Evolutionary conservation across 2,888 invertebrate genomes (phyloP), one percentile per base, ranked within the genome.

Genomic region (Synergus japonicus): DNA sequence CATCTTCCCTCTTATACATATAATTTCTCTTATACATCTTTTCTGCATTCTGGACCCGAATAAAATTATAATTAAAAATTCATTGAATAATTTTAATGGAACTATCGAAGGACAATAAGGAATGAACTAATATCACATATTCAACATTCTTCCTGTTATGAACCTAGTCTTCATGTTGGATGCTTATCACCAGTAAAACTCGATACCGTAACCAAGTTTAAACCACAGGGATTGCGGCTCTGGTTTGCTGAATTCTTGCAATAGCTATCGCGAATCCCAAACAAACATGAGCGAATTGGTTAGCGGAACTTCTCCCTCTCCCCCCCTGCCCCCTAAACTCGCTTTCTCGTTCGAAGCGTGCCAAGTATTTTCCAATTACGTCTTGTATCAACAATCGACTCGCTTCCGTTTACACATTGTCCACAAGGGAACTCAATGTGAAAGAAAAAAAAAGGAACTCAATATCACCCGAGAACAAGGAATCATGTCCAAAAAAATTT

Each of bases 301-400:
- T 78, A 77, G 54, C 77, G 66, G 76, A 63, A 15, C 64, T 41
- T 18, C 41, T 63, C 44, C 22, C 44, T 46, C 64, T 12, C 29
- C 44, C 65, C 29, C 44, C 46, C 12, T 13, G 12, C 22, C 43
- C 43, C 15, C 49, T 18, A 29, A 43, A 63, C 15, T 76, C 69
- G 67, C 41, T 65, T 65, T 18, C 66, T 58, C 64, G 79, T 67
- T 76, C 84, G 76, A 88, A 86, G 89, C 88, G 88, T 88, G 89
- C 89, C 89, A 90, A 91, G 90, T 89, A 90, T 90, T 90, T 90
- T 90, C 88, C 90, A 90, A 90, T 90, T 90, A 91, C 90, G 87
- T 89, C 89, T 90, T 90, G 88, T 88, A 88, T 89, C 88, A 90
- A 90, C 88, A 89, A 89, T 87, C 84, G 82, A 78, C 78, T 79